These are phyloP conservation scores for Bostrychus sinensis DNA, from an alignment of 2,113 vertebrate genomes.

Conservation along the genomic window DNA sequence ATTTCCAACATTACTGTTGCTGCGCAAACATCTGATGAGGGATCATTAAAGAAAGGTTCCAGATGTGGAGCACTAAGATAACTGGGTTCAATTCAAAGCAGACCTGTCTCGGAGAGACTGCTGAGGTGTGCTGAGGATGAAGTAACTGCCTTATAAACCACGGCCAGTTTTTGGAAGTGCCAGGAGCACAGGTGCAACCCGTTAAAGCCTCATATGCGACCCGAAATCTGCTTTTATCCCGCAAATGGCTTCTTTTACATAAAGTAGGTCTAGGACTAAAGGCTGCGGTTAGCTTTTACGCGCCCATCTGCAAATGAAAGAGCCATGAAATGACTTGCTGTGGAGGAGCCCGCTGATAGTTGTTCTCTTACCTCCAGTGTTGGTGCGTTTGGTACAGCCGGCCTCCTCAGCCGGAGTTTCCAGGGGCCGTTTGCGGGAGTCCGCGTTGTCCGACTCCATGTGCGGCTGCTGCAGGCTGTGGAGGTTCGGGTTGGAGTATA, in stretches of 20 bases:
- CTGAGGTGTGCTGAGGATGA: slow-evolving; percentile 23
- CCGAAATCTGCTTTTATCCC: not conserved
- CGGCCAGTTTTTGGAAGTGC: slow-evolving; percentile 33
- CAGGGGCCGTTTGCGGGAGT: slow-evolving; percentile 86
- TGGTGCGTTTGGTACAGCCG: slow-evolving; percentile 88
- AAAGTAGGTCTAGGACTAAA: not conserved
- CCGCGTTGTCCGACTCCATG: slow-evolving; percentile 84
- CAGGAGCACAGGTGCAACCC: slow-evolving; percentile 55
- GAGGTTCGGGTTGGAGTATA: slow-evolving; percentile 70
- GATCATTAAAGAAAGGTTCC: slow-evolving; percentile 25
- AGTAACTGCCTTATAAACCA: slow-evolving; percentile 33
- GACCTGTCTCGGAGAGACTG: slow-evolving; percentile 37
- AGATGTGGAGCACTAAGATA: slow-evolving; percentile 51
- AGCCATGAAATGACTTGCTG: slow-evolving; percentile 10
- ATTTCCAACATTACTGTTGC: not conserved
- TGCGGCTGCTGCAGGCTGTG: slow-evolving; percentile 77
- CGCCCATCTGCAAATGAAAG: not conserved
- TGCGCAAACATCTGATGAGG: not conserved
- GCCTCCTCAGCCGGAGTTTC: slow-evolving; percentile 86
- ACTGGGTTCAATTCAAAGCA: slow-evolving; percentile 34
- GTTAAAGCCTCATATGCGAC: slow-evolving; percentile 9
- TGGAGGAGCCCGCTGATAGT: slow-evolving; percentile 12
- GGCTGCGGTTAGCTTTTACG: not conserved
- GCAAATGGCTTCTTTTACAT: slow-evolving; percentile 1
- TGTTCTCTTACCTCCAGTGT: slow-evolving; percentile 83